Base-by-base conservation (phyloP, 2,113 vertebrate genomes). In the Serinus canaria region DNA sequence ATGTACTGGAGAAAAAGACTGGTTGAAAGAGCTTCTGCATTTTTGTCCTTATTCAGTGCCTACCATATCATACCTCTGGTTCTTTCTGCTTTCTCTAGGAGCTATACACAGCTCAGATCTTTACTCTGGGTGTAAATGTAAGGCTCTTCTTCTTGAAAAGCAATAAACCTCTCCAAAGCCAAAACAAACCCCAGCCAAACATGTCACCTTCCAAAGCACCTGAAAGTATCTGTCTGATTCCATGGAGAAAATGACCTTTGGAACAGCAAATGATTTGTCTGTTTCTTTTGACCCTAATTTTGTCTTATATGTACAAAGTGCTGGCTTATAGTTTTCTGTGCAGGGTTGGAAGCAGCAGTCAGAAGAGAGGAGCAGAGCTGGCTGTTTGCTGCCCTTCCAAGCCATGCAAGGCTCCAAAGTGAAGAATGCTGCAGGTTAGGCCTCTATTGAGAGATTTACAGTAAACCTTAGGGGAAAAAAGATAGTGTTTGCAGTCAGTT, bases 141-240 rank as follows among this genome's bases (percentile, higher is more conserved):
- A 69, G 37, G 28, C 17, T 84, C 3, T n/a, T 83, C 52, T 74
- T 79, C 52, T 78, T 88, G 35, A 43, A 59, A 59, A 59, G 31
- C 21, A 52, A 59, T 59, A 33, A 21, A 5, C 0, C 1, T 23
- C 17, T 11, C 56, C 56, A 23, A 66, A 24, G 7, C 13, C 9
- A 4, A 24, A 49, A 43, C 25, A 31, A 59, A 22, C 25, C 31
- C 37, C 16, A 59, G 25, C 25, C 31, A 59, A 67, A 67, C 13
- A 17, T 11, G 21, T 76, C 37, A 43, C 31, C 9, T 52, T 43
- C 31, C 14, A 76, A 37, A 68, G 17, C 31, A 52, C 22, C 37
- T 31, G 44, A 22, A 67, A 59, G 13, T 18, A 16, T 59, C 31
- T 67, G 30, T 49, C 24, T 52, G 27, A 68, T 68, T 68, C 21